phyloP scores from a whole-genome alignment of 2,797 vertebrate genomes.

The Macropus fuliginosus region DNA sequence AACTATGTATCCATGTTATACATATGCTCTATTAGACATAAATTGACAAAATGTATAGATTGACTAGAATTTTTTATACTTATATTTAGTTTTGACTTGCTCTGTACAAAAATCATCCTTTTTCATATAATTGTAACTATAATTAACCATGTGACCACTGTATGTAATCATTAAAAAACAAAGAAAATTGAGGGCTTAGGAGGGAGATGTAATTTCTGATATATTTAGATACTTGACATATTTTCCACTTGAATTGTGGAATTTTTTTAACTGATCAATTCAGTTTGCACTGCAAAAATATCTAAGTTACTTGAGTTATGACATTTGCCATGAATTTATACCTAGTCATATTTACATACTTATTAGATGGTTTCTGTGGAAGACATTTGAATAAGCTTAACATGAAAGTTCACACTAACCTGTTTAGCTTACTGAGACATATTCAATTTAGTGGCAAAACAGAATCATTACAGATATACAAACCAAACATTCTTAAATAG shows the following conservation, averaged over 20 bases:
- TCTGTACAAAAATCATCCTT: constrained; percentile 7
- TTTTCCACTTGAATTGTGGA: background rate
- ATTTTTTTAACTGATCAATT: background rate
- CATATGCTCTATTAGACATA: constrained; percentile 5
- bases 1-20: constrained; percentile 15
- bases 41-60: background rate
- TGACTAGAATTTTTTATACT: constrained; percentile 22
- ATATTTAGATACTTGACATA: background rate
- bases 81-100: constrained; percentile 25
- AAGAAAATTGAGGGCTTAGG: background rate
- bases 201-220: background rate
- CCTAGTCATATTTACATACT: background rate
- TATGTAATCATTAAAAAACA: background rate
- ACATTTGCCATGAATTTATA: background rate
- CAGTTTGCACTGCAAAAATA: background rate
- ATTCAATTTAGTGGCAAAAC: background rate
- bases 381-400: background rate
- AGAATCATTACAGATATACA: background rate
- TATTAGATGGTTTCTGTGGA: background rate
- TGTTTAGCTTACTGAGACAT: background rate
- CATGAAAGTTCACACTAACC: background rate
- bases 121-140: constrained; percentile 18
- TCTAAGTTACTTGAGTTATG: background rate
- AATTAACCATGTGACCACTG: background rate
- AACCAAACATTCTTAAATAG: background rate